A percentile compares a stretch with the other conserved stretches of the same genome.
Evolutionary conservation across 2,888 invertebrate genomes (phyloP).

Genomic region (Chydorus sphaericus): DNA sequence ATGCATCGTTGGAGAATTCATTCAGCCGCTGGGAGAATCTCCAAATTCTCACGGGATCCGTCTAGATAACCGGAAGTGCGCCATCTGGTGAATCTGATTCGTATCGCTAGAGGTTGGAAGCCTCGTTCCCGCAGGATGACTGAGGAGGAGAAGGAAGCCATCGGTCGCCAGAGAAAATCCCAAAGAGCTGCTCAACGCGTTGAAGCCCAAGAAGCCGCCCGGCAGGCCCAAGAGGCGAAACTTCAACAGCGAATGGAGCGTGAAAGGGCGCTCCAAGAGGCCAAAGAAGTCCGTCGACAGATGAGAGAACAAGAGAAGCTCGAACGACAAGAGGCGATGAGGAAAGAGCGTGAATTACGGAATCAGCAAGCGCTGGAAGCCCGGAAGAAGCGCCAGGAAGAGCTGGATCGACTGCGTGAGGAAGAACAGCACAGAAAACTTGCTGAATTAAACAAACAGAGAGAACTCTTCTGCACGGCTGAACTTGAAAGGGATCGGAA

Average conservation of each 20-base stretch:
- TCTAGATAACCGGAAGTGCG: constrained; percentile 64
- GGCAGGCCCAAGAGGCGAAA: constrained; percentile 47
- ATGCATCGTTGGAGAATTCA: constrained; percentile 76
- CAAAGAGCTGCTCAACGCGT: constrained; percentile 18
- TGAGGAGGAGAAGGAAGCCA: constrained; percentile 21
- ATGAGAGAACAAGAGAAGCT: constrained; percentile 58
- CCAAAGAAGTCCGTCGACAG: constrained; percentile 56
- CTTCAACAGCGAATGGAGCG: constrained; percentile 50
- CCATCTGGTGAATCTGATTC: constrained; percentile 43
- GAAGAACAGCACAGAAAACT: constrained; percentile 73
- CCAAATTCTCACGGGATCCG: constrained; percentile 54
- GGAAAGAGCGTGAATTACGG: constrained; percentile 66
- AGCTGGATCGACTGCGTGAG: constrained; percentile 63
- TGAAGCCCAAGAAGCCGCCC: constrained; percentile 36
- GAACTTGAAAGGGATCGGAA: constrained; percentile 79
- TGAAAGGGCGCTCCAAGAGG: constrained; percentile 46
- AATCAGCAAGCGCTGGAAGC: constrained; percentile 41
- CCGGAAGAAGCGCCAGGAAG: constrained; percentile 70
- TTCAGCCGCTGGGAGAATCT: constrained; percentile 48
- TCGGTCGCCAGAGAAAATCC: constrained; percentile 26
- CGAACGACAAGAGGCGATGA: constrained; percentile 66
- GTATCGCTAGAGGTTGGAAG: constrained; percentile 20
- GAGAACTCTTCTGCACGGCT: constrained; percentile 66
- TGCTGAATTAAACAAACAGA: constrained; percentile 81
- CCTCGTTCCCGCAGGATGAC: constrained; percentile 15